phyloP scores from a whole-genome alignment of 2,113 vertebrate species.

The Sporophila hypoxantha region DNA sequence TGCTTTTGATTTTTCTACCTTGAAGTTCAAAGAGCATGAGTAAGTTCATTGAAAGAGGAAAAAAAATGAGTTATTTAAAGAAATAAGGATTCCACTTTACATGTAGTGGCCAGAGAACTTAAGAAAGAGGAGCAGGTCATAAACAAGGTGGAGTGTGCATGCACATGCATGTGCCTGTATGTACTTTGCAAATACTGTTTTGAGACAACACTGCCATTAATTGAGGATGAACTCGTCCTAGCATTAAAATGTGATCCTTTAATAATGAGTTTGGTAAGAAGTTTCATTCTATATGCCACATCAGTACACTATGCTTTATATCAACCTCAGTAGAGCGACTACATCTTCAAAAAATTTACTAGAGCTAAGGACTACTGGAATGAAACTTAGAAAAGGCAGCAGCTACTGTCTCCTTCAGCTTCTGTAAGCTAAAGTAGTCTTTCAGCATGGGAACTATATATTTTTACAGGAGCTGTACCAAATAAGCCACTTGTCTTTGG shows the following conservation, averaged over 20 bases:
- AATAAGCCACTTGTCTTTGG: neutral
- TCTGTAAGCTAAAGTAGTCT: neutral
- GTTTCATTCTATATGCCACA: neutral
- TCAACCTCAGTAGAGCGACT: neutral
- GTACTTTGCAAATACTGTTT: neutral
- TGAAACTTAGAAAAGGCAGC: neutral
- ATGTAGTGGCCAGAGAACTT: neutral
- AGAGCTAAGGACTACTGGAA: neutral
- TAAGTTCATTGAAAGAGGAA: slow-evolving; percentile 62
- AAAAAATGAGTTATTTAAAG: slow-evolving; percentile 48
- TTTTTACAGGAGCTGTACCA: neutral
- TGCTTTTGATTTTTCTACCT: slow-evolving; percentile 71
- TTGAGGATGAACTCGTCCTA: neutral
- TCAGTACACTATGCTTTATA: neutral
- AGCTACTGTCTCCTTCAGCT: neutral
- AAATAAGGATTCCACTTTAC: slow-evolving; percentile 28
- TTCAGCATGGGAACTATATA: neutral
- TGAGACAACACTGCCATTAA: neutral
- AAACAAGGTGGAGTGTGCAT: neutral
- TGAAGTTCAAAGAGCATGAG: slow-evolving; percentile 72
- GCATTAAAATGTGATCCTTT: neutral
- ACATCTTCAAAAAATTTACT: neutral
- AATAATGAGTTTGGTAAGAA: neutral
- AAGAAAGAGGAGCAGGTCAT: neutral
- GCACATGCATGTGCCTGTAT: fast-evolving